These are phyloP conservation scores for Dicyrtomina minuta DNA, from an alignment of 2,888 invertebrate species.

Conservation along the genomic window DNA sequence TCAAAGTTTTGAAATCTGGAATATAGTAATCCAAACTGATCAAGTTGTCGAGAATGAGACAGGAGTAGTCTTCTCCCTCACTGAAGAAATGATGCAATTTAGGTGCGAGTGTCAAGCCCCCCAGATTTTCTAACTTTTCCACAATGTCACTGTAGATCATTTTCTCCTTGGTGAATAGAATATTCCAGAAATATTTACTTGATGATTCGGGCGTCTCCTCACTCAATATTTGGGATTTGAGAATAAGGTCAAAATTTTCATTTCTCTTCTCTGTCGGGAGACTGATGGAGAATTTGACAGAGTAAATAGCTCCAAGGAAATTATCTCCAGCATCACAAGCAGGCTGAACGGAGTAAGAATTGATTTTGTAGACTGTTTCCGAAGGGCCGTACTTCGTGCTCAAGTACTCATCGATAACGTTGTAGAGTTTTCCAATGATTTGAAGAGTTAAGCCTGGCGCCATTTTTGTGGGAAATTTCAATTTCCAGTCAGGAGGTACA, in stretches of 20 bases:
- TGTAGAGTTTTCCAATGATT: conserved; percentile 35
- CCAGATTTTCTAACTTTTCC: conserved; percentile 34
- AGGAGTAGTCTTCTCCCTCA: conserved; percentile 47
- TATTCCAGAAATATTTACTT: conserved; percentile 42
- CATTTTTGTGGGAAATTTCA: conserved; percentile 7
- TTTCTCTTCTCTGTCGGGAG: conserved; percentile 1
- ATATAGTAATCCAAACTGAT: conserved; percentile 43
- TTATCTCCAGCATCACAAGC: conserved; percentile 43
- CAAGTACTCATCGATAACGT: conserved; percentile 34
- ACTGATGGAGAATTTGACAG: conserved; percentile 28
- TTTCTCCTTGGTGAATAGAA: conserved; percentile 48
- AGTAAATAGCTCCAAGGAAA: conserved; percentile 45
- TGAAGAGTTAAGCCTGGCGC: conserved; percentile 14
- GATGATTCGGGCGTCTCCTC: neutral
- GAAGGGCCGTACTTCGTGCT: conserved; percentile 32
- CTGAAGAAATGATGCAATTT: conserved; percentile 45
- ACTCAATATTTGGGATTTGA: conserved; percentile 28
- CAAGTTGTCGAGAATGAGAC: conserved; percentile 49
- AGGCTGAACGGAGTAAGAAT: conserved; percentile 35
- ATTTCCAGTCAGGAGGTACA: too few species aligned
- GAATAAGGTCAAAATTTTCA: conserved; percentile 25
- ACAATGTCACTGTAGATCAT: conserved; percentile 42
- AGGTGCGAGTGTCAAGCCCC: conserved; percentile 31
- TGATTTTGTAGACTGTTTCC: conserved; percentile 28
- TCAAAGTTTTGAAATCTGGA: conserved; percentile 35